These are phyloP conservation scores for Caenorhabditis sulstoni DNA, from an alignment of 2,888 invertebrate genomes.

Conservation along the genomic window DNA sequence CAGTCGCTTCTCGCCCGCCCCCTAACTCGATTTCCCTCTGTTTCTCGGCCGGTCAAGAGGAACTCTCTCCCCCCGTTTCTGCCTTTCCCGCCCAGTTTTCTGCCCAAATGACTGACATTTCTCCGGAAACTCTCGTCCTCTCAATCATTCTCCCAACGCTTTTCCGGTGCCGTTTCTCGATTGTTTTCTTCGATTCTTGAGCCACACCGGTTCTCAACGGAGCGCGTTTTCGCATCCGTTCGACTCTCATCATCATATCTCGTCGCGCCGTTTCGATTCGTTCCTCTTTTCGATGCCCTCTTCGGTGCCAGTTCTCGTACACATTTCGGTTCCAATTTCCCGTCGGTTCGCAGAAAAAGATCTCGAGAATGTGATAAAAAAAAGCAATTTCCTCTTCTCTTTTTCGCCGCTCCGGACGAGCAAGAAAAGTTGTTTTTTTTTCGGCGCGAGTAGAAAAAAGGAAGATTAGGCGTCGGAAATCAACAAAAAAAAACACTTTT, in stretches of 20 bases:
- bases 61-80: too few species aligned
- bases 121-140: slow-evolving; percentile 29
- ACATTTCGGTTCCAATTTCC: neutral
- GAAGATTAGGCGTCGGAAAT: slow-evolving; percentile 22
- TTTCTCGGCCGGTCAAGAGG: too few species aligned
- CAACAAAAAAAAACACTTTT: slow-evolving; percentile 24
- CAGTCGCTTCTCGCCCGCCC: neutral
- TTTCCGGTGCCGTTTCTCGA: neutral
- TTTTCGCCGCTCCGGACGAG: slow-evolving; percentile 4
- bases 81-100: neutral
- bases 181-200: slow-evolving; percentile 9
- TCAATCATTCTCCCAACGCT: neutral
- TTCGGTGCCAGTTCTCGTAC: too few species aligned
- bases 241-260: too few species aligned
- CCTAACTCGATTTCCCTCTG: too few species aligned
- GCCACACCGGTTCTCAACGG: neutral
- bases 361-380: neutral
- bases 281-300: too few species aligned
- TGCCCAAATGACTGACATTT: slow-evolving; percentile 38
- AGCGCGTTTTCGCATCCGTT: too few species aligned
- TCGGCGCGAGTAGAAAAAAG: too few species aligned
- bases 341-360: neutral
- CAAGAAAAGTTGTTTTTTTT: too few species aligned
- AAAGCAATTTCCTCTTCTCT: neutral
- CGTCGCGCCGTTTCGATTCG: too few species aligned